phyloP scores from a whole-genome alignment of 2,888 invertebrate genomes.

The Heliconius ismenius region DNA sequence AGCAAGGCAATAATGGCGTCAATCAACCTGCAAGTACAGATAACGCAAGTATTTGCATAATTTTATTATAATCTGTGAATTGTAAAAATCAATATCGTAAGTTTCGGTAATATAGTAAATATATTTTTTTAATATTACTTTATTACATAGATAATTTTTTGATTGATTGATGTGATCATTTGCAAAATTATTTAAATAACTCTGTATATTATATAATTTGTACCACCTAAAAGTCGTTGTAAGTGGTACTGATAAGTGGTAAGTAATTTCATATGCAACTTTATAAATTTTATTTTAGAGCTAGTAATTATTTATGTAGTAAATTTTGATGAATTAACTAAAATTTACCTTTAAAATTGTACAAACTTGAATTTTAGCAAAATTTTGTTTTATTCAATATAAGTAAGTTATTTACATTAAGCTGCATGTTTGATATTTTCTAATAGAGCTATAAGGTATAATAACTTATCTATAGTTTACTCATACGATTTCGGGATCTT shows the following conservation, averaged over 20 bases:
- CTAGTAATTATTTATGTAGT: no score
- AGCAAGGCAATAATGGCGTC: conserved; percentile 70
- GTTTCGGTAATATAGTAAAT: not conserved
- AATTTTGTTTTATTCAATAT: not conserved
- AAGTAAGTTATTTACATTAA: not conserved
- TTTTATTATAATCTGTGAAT: not conserved
- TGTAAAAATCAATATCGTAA: conserved; percentile 15
- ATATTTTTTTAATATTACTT: not conserved
- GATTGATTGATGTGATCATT: no score
- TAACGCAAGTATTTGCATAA: not conserved
- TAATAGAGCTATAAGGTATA: not conserved
- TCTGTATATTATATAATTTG: no score
- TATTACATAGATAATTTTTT: no score
- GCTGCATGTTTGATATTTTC: not conserved
- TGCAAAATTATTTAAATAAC: no score
- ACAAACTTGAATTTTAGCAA: not conserved
- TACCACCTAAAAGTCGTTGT: no score
- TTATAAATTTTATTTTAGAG: no score
- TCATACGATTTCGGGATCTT: no score
- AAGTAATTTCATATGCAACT: no score
- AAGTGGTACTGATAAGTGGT: no score
- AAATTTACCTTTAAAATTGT: no score
- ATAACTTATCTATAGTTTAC: not conserved
- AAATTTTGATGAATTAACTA: no score
- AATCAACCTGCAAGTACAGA: conserved; percentile 36